Base-by-base conservation (phyloP, 2,888 invertebrate species). In the Sepiola atlantica region DNA sequence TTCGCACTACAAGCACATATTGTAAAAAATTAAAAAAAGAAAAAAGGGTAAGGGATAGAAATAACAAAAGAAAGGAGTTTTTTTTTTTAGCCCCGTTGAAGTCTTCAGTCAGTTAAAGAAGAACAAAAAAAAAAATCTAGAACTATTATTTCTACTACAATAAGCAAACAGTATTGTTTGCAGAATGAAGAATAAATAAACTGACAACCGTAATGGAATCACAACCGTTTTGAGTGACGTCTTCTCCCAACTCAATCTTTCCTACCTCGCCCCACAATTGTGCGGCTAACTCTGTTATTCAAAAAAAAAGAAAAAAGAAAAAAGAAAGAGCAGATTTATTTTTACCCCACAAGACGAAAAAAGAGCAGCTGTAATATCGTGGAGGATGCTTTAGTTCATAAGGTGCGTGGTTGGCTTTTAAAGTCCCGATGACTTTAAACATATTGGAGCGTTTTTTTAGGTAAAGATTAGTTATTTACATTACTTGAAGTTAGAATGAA, bases 151-250 rank as follows among this genome's bases (percentile, higher is more conserved):
- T 77, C 77, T n/a, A n/a, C 77, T 77, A 14, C 77, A 77, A 77
- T 77, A n/a, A n/a, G 77, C 77, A 77, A 77, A 77, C 77, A 77
- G 77, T n/a, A 77, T 4, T 77, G 32, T 77, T 77, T 77, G 77
- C 21, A n/a, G n/a, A 77, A 77, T 77, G n/a, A 18, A 77, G 32
- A 77, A 77, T n/a, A 77, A 77, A 77, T 18, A 77, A 32, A 77
- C 77, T 77, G 32, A 77, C 77, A 77, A n/a, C 77, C 77, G n/a
- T 77, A 77, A 77, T 77, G 77, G 77, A 77, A 77, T 77, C 77
- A 77, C 77, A 77, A n/a, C n/a, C 77, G 32, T 77, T 77, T 77
- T n/a, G 18, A 77, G 77, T 77, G 77, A 77, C 77, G 32, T 77
- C 77, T 45, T 45, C 45, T 45, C 8, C 45, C 4, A 45, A 45